These are phyloP conservation scores for Mycetomoellerius zeteki DNA, from an alignment of 1,140 invertebrate genomes.

Conservation along the genomic window DNA sequence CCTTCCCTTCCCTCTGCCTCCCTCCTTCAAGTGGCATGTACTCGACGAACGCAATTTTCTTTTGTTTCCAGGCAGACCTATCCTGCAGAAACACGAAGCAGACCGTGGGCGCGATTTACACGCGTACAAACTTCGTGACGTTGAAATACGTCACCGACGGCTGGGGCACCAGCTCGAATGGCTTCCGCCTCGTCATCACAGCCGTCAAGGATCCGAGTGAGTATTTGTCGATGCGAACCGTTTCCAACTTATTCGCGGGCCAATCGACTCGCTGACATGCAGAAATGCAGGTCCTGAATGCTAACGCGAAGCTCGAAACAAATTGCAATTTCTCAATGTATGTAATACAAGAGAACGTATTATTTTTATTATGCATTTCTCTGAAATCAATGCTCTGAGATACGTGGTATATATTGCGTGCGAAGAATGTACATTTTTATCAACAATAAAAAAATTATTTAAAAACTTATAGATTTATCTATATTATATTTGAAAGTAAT, in stretches of 20 bases:
- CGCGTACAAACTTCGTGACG: conserved; percentile 96
- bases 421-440: neutral
- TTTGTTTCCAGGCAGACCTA: conserved; percentile 92
- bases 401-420: neutral
- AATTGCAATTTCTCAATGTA: conserved; percentile 33
- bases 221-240: conserved; percentile 83
- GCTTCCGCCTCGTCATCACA: conserved; percentile 97
- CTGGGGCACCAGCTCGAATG: conserved; percentile 96
- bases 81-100: conserved; percentile 96
- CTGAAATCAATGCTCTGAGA: neutral
- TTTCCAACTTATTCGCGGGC: conserved; percentile 10
- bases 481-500: too few relatives aligned
- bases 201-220: conserved; percentile 97
- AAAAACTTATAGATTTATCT: too few relatives aligned
- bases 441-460: too few relatives aligned
- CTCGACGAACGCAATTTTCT: conserved; percentile 67
- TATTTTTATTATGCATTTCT: neutral
- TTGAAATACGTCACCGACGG: conserved; percentile 97
- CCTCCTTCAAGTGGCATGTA: conserved; percentile 39
- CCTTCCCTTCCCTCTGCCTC: too few relatives aligned
- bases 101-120: conserved; percentile 95
- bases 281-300: neutral
- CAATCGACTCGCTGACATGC: conserved; percentile 22
- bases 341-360: neutral
- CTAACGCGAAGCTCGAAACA: neutral